These are phyloP conservation scores for Trialeurodes vaporariorum DNA, from an alignment of 1,140 invertebrate genomes.

Conservation along the genomic window DNA sequence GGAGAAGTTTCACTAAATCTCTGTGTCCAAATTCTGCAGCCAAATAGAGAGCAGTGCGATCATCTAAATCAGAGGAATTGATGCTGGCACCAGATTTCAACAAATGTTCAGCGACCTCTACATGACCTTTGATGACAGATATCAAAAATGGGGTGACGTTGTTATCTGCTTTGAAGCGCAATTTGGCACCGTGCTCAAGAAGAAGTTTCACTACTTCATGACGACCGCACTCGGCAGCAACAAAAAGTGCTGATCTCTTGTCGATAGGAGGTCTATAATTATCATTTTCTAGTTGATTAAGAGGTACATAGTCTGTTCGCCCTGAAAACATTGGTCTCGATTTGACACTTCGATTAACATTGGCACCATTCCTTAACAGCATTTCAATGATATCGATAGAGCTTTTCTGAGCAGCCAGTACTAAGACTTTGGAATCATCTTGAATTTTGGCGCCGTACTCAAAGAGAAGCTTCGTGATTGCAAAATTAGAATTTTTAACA, in stretches of 20 bases:
- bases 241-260: background rate
- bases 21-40: constrained; percentile 13
- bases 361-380: background rate
- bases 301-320: background rate
- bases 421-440: background rate
- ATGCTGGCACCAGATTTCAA: constrained; percentile 10
- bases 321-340: background rate
- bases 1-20: constrained; percentile 12
- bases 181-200: background rate
- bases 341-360: background rate
- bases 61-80: background rate
- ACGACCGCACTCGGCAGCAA: background rate
- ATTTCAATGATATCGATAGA: background rate
- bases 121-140: constrained; percentile 12
- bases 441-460: background rate
- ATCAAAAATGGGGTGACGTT: constrained; percentile 12
- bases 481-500: background rate
- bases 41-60: constrained; percentile 13
- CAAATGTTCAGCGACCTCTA: constrained; percentile 10
- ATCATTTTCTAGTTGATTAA: background rate
- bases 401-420: background rate
- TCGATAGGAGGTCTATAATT: background rate
- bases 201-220: background rate
- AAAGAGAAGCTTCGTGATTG: background rate
- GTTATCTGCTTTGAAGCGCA: background rate